phyloP scores from a whole-genome alignment of 2,113 vertebrate genomes.

The Sterrhoptilus dennistouni region DNA sequence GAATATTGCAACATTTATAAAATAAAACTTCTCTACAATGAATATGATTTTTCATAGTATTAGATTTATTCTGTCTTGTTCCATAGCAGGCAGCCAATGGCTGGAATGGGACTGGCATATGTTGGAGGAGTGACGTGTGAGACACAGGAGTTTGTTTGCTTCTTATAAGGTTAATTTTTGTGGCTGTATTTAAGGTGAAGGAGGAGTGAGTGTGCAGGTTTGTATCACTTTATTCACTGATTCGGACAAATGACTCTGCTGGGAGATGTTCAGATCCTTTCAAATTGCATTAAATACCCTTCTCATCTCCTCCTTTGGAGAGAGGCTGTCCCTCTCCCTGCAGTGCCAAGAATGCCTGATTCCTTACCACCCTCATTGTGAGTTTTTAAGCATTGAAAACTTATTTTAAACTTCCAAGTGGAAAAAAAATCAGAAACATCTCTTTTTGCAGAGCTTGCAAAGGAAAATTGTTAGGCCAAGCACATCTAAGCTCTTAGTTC shows the following conservation, averaged over 20 bases:
- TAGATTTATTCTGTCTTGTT: background rate
- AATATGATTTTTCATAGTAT: background rate
- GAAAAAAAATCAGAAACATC: background rate
- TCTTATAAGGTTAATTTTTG: background rate
- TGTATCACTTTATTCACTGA: background rate
- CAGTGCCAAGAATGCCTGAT: too few species aligned
- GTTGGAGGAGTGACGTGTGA: background rate
- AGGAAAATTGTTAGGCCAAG: background rate
- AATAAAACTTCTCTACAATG: background rate
- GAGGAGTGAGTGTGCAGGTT: background rate
- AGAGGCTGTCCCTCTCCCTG: background rate
- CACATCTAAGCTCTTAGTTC: constrained; percentile 44
- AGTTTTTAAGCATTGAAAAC: background rate
- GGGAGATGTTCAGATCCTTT: background rate
- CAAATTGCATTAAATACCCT: background rate
- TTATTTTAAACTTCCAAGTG: background rate
- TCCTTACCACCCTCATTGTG: background rate
- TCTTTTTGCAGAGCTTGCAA: background rate
- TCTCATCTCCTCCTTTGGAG: background rate
- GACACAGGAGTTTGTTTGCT: background rate
- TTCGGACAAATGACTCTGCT: background rate
- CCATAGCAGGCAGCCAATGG: background rate
- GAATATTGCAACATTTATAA: background rate
- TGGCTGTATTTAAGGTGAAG: background rate
- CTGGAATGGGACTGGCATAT: background rate